Evolutionary conservation across 1,140 invertebrate species (phyloP), one percentile per base, ranked within the genome.

Genomic region (Eufriesea mexicana): DNA sequence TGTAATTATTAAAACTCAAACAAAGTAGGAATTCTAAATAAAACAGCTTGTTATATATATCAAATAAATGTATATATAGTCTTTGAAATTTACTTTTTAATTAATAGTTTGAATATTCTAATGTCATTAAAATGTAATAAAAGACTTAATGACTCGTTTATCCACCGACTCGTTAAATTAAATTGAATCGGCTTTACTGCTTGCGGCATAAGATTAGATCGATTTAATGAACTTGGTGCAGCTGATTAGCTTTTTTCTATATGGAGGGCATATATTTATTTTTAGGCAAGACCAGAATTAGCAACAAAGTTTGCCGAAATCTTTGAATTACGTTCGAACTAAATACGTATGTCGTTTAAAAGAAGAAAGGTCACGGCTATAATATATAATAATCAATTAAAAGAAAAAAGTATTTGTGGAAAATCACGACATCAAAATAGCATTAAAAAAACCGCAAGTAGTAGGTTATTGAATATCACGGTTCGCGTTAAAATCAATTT

Each of bases 141-240:
- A 77, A 20, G 45, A 45, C 5, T 25, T 45, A 51, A 79, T 61
- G 54, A n/a, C 20, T 84, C 35, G 25, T 61, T 49, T 25, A 42
- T 70, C 25, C 57, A 68, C 18, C 18, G 57, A 35, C 51, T 73
- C 73, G 62, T 76, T 59, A 82, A 78, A 81, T 79, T 61, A 77
- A 87, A 84, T 89, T 89, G 70, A 84, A 66, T 89, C 61, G 55
- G 59, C 62, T 75, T 82, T 84, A 83, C 72, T 79, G 54, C 64
- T 54, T 75, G 72, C 80, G 55, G 54, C 47, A 83, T 62, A 76
- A 89, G 84, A 83, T 84, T 68, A 85, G 82, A 89, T 89, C 87
- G 87, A 89, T 86, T 84, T 89, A 86, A 89, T 84, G 85, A 83
- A 76, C 66, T 85, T 62, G 74, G 51, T 84, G 71, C 80, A 86